A percentile compares a stretch with the other conserved stretches of the same genome.
These are phyloP conservation scores for Amiota minor DNA, from an alignment of 2,888 invertebrate genomes.

Conservation along the genomic window DNA sequence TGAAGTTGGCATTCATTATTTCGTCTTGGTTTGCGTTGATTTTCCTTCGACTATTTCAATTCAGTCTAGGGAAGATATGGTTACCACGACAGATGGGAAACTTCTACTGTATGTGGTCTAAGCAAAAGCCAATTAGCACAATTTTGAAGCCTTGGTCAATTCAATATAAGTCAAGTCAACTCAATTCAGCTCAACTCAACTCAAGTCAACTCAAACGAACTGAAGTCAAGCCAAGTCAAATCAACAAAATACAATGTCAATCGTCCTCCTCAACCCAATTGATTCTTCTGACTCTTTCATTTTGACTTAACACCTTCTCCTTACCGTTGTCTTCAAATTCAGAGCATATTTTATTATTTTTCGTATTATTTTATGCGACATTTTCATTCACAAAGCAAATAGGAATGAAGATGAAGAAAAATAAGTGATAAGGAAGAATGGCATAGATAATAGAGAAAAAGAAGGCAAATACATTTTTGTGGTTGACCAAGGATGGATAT, in stretches of 20 bases:
- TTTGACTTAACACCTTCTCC: neutral
- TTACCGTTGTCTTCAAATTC: neutral
- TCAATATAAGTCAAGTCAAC: no score
- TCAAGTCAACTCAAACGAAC: neutral
- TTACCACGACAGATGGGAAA: no score
- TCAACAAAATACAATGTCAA: no score
- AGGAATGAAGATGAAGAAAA: neutral
- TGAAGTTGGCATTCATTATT: conserved; percentile 1
- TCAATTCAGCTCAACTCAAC: no score
- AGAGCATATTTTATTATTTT: conserved; percentile 8
- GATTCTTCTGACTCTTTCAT: no score
- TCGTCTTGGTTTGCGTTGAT: neutral
- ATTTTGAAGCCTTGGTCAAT: neutral
- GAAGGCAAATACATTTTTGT: neutral
- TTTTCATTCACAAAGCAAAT: neutral
- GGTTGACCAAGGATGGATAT: neutral
- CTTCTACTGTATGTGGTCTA: no score
- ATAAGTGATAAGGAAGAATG: neutral
- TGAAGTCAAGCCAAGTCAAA: no score
- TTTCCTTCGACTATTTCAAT: neutral
- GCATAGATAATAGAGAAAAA: neutral
- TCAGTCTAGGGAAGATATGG: neutral
- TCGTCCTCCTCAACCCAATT: no score
- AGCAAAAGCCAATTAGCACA: conserved; percentile 21
- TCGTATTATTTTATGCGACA: neutral